phyloP scores from a whole-genome alignment of 2,888 invertebrate genomes.

The Epinotia ramella region DNA sequence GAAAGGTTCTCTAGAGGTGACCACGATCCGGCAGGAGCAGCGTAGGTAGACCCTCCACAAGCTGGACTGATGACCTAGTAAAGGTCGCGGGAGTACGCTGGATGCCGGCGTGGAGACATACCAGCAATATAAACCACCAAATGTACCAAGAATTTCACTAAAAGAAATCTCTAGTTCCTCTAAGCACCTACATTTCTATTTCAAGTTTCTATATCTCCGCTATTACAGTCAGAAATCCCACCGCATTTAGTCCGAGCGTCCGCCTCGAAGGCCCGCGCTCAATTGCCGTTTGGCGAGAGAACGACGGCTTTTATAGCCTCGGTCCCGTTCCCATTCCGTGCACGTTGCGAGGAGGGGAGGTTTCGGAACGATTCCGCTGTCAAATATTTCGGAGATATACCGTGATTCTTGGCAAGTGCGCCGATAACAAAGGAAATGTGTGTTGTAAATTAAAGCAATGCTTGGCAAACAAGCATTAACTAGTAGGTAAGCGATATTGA shows the following conservation, averaged over 20 bases:
- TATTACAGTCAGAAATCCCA: slow-evolving; percentile 18
- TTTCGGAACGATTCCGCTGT: slow-evolving; percentile 25
- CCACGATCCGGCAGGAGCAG: no score
- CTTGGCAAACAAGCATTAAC: slow-evolving; percentile 11
- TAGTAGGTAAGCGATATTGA: background rate
- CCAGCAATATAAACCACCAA: no score
- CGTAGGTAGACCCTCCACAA: no score
- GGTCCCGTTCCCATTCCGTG: slow-evolving; percentile 9
- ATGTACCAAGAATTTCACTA: no score
- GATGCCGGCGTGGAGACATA: no score
- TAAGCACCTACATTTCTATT: slow-evolving; percentile 23
- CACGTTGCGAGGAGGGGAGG: slow-evolving; percentile 21
- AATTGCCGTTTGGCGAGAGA: slow-evolving; percentile 21
- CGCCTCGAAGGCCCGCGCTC: background rate
- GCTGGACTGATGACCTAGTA: no score
- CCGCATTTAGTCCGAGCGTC: slow-evolving; percentile 1
- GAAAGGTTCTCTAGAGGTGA: no score
- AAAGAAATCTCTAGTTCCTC: background rate
- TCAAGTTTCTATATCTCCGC: slow-evolving; percentile 8
- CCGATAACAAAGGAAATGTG: slow-evolving; percentile 24
- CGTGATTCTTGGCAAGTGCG: slow-evolving; percentile 12
- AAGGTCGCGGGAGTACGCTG: no score
- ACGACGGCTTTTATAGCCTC: slow-evolving; percentile 14
- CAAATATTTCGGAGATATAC: slow-evolving; percentile 37
- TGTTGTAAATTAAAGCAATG: slow-evolving; percentile 21